Evolutionary conservation across 1,140 invertebrate genomes (phyloP).

Genomic region (Gonioctena quinquepunctata): DNA sequence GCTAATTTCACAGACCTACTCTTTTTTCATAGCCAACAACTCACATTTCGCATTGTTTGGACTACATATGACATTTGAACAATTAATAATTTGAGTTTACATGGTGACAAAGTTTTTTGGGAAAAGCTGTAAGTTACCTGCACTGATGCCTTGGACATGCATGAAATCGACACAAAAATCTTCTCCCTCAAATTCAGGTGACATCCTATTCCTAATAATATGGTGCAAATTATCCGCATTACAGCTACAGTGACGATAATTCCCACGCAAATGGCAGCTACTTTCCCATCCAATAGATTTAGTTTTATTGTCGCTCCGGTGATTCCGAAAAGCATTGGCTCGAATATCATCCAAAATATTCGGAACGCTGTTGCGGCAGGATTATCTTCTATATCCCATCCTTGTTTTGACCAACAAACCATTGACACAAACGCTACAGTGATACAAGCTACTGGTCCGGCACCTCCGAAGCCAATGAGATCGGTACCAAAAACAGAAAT

Average conservation of each 20-base stretch:
- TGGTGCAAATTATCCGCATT: constrained; percentile 67
- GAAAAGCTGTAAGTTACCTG: constrained; percentile 66
- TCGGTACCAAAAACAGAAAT: constrained; percentile 83
- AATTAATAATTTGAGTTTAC: too few species aligned
- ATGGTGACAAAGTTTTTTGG: too few species aligned
- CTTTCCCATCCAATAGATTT: constrained; percentile 64
- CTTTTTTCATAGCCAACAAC: too few species aligned
- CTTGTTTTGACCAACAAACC: constrained; percentile 74
- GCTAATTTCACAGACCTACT: too few species aligned
- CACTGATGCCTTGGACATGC: constrained; percentile 94
- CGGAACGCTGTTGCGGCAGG: constrained; percentile 83
- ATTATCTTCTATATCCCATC: constrained; percentile 84
- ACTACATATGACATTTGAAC: too few species aligned
- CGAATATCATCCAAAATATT: constrained; percentile 93
- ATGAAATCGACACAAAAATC: constrained; percentile 84
- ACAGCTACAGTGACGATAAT: constrained; percentile 65
- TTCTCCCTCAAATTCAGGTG: constrained; percentile 87
- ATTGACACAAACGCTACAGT: constrained; percentile 83
- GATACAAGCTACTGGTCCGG: constrained; percentile 58
- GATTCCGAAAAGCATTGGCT: constrained; percentile 88
- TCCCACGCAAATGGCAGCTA: constrained; percentile 64
- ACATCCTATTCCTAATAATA: constrained; percentile 69
- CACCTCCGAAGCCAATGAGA: constrained; percentile 56
- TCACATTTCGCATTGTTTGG: too few species aligned
- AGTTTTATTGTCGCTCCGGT: constrained; percentile 86